Percentiles rank a stretch among this genome's conserved stretches.
phyloP scores from a whole-genome alignment of 2,113 vertebrate genomes.

The Fregata magnificens region DNA sequence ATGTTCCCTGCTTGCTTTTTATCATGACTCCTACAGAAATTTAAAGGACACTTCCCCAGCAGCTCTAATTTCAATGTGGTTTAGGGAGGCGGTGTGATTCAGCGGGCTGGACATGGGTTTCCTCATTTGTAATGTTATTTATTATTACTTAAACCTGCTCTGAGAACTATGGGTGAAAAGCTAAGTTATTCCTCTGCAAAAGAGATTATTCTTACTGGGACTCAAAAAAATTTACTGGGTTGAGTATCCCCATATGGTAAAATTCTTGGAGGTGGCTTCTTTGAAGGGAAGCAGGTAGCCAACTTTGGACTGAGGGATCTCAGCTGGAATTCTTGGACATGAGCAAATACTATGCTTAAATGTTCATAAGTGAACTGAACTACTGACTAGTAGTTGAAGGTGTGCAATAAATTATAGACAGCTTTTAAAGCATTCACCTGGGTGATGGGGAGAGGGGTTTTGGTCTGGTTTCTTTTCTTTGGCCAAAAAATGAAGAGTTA shows the following conservation, averaged over 20 bases:
- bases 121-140: background rate
- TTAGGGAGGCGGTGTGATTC: slow-evolving; percentile 35
- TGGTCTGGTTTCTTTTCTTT: background rate
- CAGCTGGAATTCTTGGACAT: background rate
- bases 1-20: slow-evolving; percentile 3
- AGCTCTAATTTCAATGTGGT: slow-evolving; percentile 22
- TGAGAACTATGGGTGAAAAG: background rate
- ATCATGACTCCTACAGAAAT: slow-evolving; percentile 32
- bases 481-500: background rate
- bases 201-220: background rate
- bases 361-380: background rate
- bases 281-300: background rate
- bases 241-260: background rate
- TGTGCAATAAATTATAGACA: background rate
- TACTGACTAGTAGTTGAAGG: background rate
- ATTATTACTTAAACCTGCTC: background rate
- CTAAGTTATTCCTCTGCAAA: background rate
- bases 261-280: background rate
- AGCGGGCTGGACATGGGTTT: background rate
- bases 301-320: background rate
- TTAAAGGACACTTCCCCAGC: background rate
- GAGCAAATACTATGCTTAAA: background rate
- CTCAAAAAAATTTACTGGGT: background rate
- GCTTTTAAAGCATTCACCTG: background rate
- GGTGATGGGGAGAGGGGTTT: background rate